Conservation (phyloP, 2,797 vertebrate genomes). For the Thripadectes ignobilis region DNA sequence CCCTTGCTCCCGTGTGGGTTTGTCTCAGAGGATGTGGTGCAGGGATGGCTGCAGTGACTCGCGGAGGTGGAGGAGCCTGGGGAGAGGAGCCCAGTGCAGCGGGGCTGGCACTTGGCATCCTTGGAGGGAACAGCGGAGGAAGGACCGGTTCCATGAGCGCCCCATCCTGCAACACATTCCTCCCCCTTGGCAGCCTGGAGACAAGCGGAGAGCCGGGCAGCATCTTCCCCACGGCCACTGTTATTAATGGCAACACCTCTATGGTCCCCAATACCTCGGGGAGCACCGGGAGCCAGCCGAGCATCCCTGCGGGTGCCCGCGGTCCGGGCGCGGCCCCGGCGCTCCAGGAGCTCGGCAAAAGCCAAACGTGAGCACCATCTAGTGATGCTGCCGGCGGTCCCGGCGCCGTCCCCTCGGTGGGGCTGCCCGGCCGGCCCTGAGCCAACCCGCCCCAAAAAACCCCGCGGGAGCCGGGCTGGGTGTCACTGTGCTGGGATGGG, state of each 20-base stretch:
- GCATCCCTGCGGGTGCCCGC: background rate
- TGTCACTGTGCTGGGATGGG: accelerated
- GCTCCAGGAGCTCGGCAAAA: background rate
- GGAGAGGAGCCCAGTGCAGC: background rate
- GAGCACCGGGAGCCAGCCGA: background rate
- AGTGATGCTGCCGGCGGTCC: background rate
- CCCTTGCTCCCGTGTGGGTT: background rate
- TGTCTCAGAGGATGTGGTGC: background rate
- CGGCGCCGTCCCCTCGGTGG: background rate
- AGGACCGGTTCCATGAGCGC: background rate
- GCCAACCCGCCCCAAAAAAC: background rate
- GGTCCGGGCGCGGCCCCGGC: background rate
- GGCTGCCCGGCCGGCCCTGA: background rate
- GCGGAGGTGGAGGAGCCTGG: accelerated
- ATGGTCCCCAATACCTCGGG: accelerated
- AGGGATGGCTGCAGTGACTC: background rate
- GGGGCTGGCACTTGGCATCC: background rate
- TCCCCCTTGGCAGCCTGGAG: background rate
- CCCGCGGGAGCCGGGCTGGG: accelerated
- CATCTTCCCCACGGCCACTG: accelerated
- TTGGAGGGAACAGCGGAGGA: background rate
- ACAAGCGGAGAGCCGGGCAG: accelerated
- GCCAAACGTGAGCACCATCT: conserved; percentile 58
- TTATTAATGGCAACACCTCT: accelerated
- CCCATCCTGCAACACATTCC: background rate